Evolutionary conservation across 1,140 invertebrate genomes (phyloP), one percentile per base, ranked within the genome.

Genomic region (Eubasilissa regina): DNA sequence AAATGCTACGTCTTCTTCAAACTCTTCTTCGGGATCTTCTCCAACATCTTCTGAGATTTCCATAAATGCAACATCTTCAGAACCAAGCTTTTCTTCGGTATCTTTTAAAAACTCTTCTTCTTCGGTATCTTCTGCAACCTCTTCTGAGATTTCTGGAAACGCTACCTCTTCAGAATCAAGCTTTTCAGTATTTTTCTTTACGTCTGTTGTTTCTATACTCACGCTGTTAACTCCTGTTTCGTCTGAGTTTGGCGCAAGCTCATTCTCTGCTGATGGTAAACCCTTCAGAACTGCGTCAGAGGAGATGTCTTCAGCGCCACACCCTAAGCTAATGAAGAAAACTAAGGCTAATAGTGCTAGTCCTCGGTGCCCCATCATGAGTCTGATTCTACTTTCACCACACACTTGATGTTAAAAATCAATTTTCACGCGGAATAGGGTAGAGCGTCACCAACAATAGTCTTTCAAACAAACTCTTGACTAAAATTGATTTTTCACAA

Each of bases 291-390:
- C 66, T 8, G 19, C 12, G 7, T 62, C 58, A 11, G 15, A 6
- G 8, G 21, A 25, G n/a, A 11, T 21, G 9, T 70, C 64, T 25
- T 70, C 45, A 15, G 66, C 66, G 21, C 66, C 66, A 53, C 66
- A 70, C 66, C 66, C 66, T 47, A 48, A 70, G 21, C 66, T 48
- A 25, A 70, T 10, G 13, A 70, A 25, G 15, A 70, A 25, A 9
- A 70, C 45, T 70, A 70, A 51, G 1, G 44, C 66, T 48, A 70
- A 35, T 10, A n/a, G 15, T 11, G 47, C 17, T 13, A 70, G 47
- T 25, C 44, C 15, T 17, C 17, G 51, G 9, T 25, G 72, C 72
- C 72, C 72, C 72, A 74, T 74, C 35, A 13, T 74, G 51, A 74
- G 35, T 70, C 15, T n/a, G 55, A 43, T 74, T 58, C 48, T 56